A percentile compares a stretch with the other conserved stretches of the same genome.
These are phyloP conservation scores for Artibeus jamaicensis DNA, from an alignment of 2,797 vertebrate species.

Conservation along the genomic window DNA sequence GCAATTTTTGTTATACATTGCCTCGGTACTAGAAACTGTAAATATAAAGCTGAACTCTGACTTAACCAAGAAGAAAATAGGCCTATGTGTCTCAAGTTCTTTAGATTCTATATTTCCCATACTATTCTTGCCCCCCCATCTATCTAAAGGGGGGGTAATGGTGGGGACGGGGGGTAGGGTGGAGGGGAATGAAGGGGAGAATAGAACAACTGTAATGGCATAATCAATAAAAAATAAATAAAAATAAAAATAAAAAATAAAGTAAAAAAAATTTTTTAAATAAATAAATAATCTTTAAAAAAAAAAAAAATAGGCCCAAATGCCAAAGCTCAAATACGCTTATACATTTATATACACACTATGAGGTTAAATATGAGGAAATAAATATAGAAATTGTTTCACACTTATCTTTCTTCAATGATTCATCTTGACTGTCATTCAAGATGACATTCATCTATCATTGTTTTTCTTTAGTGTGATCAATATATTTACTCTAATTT, in stretches of 20 bases:
- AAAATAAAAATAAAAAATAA: no score
- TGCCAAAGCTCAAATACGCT: neutral
- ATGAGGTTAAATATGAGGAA: neutral
- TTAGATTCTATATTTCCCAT: no score
- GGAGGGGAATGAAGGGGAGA: no score
- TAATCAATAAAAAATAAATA: no score
- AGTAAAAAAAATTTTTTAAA: no score
- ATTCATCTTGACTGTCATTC: neutral
- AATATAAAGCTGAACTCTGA: neutral
- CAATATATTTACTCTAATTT: conserved; percentile 24
- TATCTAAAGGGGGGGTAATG: no score
- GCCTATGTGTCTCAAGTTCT: no score
- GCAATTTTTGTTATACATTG: conserved; percentile 1
- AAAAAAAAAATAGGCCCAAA: conserved; percentile 9
- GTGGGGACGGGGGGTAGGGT: no score
- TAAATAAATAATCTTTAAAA: no score
- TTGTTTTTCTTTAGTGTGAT: neutral
- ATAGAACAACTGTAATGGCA: no score
- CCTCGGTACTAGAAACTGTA: neutral
- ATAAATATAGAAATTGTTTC: neutral
- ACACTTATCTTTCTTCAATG: neutral
- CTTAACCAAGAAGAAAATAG: neutral
- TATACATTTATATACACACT: neutral
- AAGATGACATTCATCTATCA: neutral
- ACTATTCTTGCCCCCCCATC: no score